phyloP scores from a whole-genome alignment of 2,888 invertebrate genomes.

The Caenorhabditis sinica region DNA sequence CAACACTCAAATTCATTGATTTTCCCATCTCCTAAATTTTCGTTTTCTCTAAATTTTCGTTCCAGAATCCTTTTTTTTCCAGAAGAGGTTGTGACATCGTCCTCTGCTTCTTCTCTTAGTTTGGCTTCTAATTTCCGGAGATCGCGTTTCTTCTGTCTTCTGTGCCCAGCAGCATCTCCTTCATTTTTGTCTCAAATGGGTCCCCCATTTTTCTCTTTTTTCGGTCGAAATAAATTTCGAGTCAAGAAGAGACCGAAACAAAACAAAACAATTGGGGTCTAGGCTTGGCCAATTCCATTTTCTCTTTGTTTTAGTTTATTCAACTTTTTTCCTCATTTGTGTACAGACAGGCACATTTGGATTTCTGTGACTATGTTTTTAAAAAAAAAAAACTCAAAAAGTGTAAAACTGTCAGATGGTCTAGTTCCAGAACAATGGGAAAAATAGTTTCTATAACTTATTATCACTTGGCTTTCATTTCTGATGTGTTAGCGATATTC shows the following conservation, averaged over 20 bases:
- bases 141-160: conserved; percentile 52
- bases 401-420: no score
- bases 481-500: no score
- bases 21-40: neutral
- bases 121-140: conserved; percentile 62
- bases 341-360: no score
- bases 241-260: neutral
- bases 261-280: conserved; percentile 5
- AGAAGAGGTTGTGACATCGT: conserved; percentile 9
- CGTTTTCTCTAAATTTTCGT: neutral
- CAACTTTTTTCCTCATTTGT: neutral
- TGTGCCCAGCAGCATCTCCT: conserved; percentile 13
- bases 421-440: no score
- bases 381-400: no score
- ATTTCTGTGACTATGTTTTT: no score
- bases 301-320: conserved; percentile 8
- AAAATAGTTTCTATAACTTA: no score
- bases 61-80: conserved; percentile 23
- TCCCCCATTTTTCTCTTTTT: neutral
- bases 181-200: conserved; percentile 20
- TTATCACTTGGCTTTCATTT: no score
- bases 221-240: conserved; percentile 4
- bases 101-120: conserved; percentile 13
- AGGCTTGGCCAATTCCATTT: neutral
- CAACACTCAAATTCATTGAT: conserved; percentile 25